Evolutionary conservation across 2,113 vertebrate genomes (phyloP).

Genomic region (Amphiprion ocellaris): DNA sequence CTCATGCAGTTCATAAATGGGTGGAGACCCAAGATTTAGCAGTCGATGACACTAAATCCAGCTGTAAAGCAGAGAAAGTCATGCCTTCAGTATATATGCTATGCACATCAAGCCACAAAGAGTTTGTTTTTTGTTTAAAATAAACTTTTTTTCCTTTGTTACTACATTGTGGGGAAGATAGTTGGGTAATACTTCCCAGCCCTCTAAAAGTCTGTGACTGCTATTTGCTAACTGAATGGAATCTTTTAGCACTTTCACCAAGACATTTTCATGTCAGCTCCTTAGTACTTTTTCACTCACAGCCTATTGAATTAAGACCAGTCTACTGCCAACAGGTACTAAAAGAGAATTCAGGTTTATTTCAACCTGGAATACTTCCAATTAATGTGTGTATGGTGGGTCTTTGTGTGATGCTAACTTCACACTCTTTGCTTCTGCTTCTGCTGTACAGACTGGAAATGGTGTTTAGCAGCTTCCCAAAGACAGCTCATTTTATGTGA

Average conservation of each 20-base stretch:
- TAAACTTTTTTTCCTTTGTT: conserved; percentile 44
- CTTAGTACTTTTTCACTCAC: conserved; percentile 12
- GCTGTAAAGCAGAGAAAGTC: conserved; percentile 20
- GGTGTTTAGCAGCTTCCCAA: no score
- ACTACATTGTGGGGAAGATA: conserved; percentile 8
- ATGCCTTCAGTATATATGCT: conserved; percentile 68
- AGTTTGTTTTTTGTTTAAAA: conserved; percentile 48
- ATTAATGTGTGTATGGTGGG: no score
- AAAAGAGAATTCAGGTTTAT: no score
- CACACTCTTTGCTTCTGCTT: no score
- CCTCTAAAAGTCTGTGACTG: conserved; percentile 29
- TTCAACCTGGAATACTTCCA: no score
- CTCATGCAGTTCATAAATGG: conserved; percentile 98
- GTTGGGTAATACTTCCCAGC: conserved; percentile 6
- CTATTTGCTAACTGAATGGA: conserved; percentile 49
- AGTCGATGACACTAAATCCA: conserved; percentile 31
- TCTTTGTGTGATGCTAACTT: no score
- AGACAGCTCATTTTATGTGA: no score
- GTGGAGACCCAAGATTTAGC: conserved; percentile 97
- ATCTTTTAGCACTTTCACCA: conserved; percentile 71
- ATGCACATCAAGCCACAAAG: conserved; percentile 69
- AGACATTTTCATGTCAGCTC: conserved; percentile 32
- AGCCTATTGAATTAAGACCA: background rate
- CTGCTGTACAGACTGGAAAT: no score
- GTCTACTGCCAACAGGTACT: background rate